These are phyloP conservation scores for Phalacrocorax aristotelis DNA, from an alignment of 2,113 vertebrate species.

Conservation along the genomic window DNA sequence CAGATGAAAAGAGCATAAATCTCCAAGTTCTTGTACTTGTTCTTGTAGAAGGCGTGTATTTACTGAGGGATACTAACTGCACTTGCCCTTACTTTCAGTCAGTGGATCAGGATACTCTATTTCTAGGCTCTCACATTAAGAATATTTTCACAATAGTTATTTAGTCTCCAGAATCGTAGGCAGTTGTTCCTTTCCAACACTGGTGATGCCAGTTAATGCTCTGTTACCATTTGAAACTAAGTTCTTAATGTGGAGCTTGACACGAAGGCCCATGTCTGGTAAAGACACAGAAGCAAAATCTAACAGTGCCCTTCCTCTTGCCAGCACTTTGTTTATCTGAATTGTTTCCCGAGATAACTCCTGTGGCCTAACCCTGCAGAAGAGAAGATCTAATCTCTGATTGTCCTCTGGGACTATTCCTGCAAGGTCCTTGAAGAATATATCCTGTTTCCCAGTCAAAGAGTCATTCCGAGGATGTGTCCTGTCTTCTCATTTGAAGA, in stretches of 20 bases:
- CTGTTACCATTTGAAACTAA: conserved; percentile 51
- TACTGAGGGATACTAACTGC: neutral
- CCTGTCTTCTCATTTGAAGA: conserved; percentile 62
- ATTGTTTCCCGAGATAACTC: conserved; percentile 73
- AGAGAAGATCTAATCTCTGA: conserved; percentile 65
- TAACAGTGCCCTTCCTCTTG: conserved; percentile 67
- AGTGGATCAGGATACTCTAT: neutral
- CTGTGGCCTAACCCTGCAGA: conserved; percentile 70
- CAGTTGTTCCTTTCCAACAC: conserved; percentile 17
- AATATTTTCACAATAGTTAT: neutral
- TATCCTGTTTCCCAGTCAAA: conserved; percentile 76
- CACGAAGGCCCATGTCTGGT: conserved; percentile 34
- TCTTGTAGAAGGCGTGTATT: neutral
- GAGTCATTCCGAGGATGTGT: conserved; percentile 69
- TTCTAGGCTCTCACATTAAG: neutral
- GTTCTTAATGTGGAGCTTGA: conserved; percentile 43
- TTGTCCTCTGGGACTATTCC: conserved; percentile 52
- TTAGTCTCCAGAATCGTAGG: conserved; percentile 14
- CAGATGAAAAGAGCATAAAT: neutral
- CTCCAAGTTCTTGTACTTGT: neutral
- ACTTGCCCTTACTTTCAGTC: neutral
- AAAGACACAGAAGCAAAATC: conserved; percentile 67
- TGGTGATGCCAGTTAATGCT: conserved; percentile 52
- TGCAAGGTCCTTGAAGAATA: conserved; percentile 69
- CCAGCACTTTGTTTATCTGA: conserved; percentile 74